These are phyloP conservation scores for Pardalotus punctatus DNA, from an alignment of 2,113 vertebrate species.

Conservation along the genomic window DNA sequence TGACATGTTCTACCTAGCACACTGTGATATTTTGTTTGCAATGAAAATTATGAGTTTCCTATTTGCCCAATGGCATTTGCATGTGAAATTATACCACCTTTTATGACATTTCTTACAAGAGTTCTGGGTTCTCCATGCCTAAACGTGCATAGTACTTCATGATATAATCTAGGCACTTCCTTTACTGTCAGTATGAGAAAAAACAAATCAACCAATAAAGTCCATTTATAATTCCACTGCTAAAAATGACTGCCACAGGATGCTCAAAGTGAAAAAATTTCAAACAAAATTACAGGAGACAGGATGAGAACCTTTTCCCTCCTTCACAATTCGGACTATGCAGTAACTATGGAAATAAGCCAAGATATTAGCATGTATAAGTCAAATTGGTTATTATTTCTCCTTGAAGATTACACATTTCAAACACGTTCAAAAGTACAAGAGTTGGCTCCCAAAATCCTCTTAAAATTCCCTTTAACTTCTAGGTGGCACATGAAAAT, in stretches of 20 bases:
- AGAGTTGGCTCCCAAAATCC: neutral
- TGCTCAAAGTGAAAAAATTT: neutral
- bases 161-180: neutral
- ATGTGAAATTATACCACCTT: neutral
- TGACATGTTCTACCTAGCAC: neutral
- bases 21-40: neutral
- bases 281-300: slow-evolving; percentile 2
- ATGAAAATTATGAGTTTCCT: neutral
- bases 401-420: neutral
- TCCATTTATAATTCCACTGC: neutral
- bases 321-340: neutral
- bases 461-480: neutral
- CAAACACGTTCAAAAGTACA: neutral
- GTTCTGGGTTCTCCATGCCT: neutral
- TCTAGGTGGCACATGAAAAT: neutral
- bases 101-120: neutral
- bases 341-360: neutral
- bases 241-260: slow-evolving; percentile 25
- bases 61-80: neutral
- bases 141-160: neutral
- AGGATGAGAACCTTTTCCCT: neutral
- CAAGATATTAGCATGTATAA: neutral
- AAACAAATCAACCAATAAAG: neutral
- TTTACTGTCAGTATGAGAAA: neutral
- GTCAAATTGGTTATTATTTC: neutral